phyloP scores from a whole-genome alignment of 2,888 invertebrate genomes.

The Adelognathus sp. region DNA sequence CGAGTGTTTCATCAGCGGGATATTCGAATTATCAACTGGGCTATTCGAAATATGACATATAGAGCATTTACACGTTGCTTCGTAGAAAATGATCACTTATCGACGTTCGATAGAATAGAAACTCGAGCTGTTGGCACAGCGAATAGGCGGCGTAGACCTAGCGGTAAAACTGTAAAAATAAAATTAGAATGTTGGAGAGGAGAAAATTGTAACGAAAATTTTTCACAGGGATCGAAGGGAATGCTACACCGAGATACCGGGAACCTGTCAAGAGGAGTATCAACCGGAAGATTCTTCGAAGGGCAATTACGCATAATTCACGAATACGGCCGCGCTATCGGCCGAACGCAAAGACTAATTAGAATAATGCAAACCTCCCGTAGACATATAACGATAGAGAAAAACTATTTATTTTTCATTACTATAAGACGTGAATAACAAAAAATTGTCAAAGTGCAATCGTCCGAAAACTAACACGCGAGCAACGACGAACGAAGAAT shows the following conservation, averaged over 20 bases:
- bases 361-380: conserved; percentile 30
- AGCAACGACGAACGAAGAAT: neutral
- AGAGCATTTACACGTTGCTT: neutral
- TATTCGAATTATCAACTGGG: neutral
- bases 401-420: conserved; percentile 52
- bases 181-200: neutral
- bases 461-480: neutral
- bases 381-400: conserved; percentile 29
- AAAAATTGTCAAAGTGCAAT: neutral
- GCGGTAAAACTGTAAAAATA: neutral
- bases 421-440: conserved; percentile 2
- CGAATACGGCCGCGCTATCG: neutral
- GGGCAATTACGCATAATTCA: conserved; percentile 56
- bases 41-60: too few relatives aligned
- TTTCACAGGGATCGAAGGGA: conserved; percentile 76
- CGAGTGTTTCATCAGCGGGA: neutral
- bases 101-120: neutral
- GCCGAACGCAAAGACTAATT: conserved; percentile 37
- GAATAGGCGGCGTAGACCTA: neutral
- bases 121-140: neutral
- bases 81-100: neutral
- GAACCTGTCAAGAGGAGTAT: conserved; percentile 68
- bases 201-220: conserved; percentile 61
- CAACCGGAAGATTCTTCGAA: conserved; percentile 64
- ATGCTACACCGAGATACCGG: conserved; percentile 73